Percentiles rank a stretch among this genome's conserved stretches.
Evolutionary conservation across 1,140 invertebrate species (phyloP).

Genomic region (Aphelinus certus): DNA sequence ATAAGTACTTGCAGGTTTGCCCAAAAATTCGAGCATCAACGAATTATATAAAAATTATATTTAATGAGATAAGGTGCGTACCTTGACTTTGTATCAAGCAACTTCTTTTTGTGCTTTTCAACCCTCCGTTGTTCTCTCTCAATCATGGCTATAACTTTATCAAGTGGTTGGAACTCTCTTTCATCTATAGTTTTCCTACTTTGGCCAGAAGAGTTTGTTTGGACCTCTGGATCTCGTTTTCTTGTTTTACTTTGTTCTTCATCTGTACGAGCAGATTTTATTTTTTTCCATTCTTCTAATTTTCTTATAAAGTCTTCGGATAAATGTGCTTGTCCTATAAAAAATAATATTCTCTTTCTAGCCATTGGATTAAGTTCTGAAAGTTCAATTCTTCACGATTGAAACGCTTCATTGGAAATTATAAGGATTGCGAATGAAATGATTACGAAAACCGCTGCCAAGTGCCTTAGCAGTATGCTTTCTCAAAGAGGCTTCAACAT

Average conservation of each 20-base stretch:
- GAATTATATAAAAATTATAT: constrained; percentile 33
- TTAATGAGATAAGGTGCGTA: neutral
- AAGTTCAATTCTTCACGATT: no score
- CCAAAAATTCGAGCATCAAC: constrained; percentile 15
- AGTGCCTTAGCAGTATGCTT: no score
- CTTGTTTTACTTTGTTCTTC: constrained; percentile 53
- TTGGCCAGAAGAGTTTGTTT: neutral
- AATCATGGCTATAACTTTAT: constrained; percentile 57
- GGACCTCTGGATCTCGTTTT: neutral
- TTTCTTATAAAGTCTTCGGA: constrained; percentile 77
- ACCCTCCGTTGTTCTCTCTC: constrained; percentile 72
- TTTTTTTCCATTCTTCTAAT: constrained; percentile 74
- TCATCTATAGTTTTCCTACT: constrained; percentile 47
- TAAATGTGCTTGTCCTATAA: constrained; percentile 66
- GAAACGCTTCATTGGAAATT: no score
- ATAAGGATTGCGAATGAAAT: constrained; percentile 34
- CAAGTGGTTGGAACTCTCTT: constrained; percentile 65
- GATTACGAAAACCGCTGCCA: no score
- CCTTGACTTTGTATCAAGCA: constrained; percentile 70
- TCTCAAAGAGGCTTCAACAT: no score
- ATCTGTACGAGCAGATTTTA: constrained; percentile 64
- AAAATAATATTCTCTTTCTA: no score
- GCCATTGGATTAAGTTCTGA: no score
- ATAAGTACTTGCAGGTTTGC: neutral
- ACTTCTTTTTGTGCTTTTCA: constrained; percentile 69